A percentile compares a stretch with the other conserved stretches of the same genome.
phyloP scores from a whole-genome alignment of 2,113 vertebrate species.

The Ranitomeya variabilis region DNA sequence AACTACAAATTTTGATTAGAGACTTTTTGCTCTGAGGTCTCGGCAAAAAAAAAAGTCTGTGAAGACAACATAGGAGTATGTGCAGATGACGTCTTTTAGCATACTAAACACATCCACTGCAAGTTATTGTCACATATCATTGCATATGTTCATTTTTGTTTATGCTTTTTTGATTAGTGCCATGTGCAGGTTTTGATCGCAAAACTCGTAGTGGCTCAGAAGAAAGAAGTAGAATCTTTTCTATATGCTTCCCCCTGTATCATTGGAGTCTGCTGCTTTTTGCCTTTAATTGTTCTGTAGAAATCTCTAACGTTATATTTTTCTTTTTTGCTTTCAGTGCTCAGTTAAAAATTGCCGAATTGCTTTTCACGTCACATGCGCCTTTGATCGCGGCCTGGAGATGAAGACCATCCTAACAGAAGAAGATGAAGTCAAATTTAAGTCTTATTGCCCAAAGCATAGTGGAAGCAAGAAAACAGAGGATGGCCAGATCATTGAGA shows the following conservation, averaged over 20 bases:
- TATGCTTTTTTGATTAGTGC: background rate
- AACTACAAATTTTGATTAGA: too few species aligned
- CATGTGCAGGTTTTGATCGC: background rate
- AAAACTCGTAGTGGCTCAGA: too few species aligned
- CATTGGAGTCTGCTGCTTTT: background rate
- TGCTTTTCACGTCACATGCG: constrained; percentile 96
- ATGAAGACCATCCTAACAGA: constrained; percentile 95
- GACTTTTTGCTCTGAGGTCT: too few species aligned
- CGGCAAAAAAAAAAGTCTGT: too few species aligned
- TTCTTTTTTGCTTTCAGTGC: constrained; percentile 74
- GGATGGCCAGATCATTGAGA: constrained; percentile 63
- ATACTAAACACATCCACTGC: too few species aligned
- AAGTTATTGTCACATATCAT: too few species aligned
- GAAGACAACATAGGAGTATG: too few species aligned
- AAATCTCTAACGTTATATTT: background rate
- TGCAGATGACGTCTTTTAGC: too few species aligned
- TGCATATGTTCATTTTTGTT: too few species aligned
- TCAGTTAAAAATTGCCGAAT: constrained; percentile 94
- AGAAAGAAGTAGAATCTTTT: too few species aligned
- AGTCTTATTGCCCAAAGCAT: constrained; percentile 94
- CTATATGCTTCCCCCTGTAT: background rate
- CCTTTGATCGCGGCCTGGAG: constrained; percentile 84
- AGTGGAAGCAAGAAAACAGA: constrained; percentile 71
- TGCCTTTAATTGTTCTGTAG: background rate
- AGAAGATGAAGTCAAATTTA: constrained; percentile 96